A percentile compares a stretch with the other conserved stretches of the same genome.
phyloP scores from a whole-genome alignment of 2,797 vertebrate genomes.

The Rhincodon typus region DNA sequence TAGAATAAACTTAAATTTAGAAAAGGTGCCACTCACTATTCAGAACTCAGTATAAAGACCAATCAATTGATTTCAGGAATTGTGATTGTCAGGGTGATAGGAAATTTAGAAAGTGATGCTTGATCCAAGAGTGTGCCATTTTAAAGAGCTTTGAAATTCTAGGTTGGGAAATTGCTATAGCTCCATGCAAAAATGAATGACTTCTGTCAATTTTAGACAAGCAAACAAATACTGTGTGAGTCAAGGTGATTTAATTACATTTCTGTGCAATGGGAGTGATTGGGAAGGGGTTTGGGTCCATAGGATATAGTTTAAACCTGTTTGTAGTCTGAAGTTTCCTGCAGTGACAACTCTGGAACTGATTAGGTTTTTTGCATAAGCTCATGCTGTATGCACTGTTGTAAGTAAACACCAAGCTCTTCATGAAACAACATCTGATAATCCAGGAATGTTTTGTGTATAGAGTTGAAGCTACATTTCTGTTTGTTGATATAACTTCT shows the following conservation, averaged over 20 bases:
- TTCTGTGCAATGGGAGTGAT: neutral
- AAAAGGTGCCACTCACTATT: neutral
- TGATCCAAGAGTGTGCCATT: neutral
- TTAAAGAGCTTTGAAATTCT: neutral
- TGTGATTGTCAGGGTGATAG: neutral
- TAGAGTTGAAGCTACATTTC: neutral
- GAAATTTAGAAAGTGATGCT: neutral
- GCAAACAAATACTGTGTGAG: neutral
- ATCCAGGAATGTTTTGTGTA: neutral
- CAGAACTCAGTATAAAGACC: neutral
- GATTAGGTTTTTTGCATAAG: neutral
- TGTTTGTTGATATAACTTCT: conserved; percentile 22
- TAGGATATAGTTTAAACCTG: neutral
- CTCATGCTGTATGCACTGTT: neutral
- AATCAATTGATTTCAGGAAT: neutral
- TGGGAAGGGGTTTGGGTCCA: neutral
- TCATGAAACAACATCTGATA: neutral
- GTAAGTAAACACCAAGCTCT: conserved; percentile 2
- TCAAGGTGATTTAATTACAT: neutral
- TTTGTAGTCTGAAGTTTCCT: neutral
- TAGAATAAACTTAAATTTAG: neutral
- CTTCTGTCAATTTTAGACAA: neutral
- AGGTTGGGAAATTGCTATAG: neutral
- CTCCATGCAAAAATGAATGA: neutral
- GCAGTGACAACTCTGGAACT: neutral